Evolutionary conservation across 2,797 vertebrate genomes (phyloP).

Genomic region (Sebastes iracundus): DNA sequence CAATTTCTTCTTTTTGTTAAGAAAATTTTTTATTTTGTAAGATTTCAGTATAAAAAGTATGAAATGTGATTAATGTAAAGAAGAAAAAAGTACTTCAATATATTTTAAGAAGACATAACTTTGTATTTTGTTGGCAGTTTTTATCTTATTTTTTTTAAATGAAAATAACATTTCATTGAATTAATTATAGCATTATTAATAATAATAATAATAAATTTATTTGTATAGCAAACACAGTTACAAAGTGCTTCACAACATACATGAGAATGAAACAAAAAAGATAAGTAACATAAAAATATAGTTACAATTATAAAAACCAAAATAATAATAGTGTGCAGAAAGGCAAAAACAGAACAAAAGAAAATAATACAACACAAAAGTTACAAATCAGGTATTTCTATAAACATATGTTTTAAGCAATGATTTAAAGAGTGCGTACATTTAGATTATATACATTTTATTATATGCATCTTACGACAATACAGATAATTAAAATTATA

Average conservation of each 20-base stretch:
- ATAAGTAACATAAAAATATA: no score
- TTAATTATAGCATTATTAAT: not conserved
- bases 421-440: not conserved
- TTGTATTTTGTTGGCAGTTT: not conserved
- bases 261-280: no score
- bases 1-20: not conserved
- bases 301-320: no score
- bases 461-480: not conserved
- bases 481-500: not conserved
- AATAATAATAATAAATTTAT: no score
- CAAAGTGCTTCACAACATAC: no score
- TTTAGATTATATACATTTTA: not conserved
- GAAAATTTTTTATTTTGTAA: not conserved
- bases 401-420: no score
- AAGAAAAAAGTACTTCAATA: not conserved
- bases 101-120: not conserved
- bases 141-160: not conserved
- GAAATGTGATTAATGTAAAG: not conserved
- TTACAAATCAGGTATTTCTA: no score
- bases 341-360: no score
- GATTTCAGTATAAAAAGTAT: not conserved
- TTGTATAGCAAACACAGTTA: no score
- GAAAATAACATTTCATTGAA: not conserved
- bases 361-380: not conserved
- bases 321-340: no score